phyloP scores from a whole-genome alignment of 23 tunicate genomes.

The Styela clava region DNA sequence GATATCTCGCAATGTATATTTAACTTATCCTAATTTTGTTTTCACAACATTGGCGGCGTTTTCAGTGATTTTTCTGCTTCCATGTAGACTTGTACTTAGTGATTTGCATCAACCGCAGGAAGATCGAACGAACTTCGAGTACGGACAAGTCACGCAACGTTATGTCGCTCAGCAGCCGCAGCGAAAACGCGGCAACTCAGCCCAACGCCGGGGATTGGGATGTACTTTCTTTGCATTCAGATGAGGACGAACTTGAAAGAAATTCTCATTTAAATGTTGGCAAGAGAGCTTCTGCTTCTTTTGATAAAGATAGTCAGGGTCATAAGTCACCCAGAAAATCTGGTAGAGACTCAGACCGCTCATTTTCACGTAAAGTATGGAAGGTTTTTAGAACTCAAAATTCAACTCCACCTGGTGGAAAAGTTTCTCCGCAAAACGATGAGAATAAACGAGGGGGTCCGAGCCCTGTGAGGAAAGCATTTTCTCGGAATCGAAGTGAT shows the following conservation, averaged over 20 bases:
- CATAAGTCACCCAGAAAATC: background rate
- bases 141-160: background rate
- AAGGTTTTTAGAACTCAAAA: slow-evolving; percentile 3
- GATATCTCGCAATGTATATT: background rate
- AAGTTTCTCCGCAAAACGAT: slow-evolving; percentile 11
- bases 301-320: background rate
- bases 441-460: background rate
- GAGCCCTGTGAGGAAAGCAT: background rate
- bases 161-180: background rate
- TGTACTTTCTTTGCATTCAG: slow-evolving; percentile 16
- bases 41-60: background rate
- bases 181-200: background rate
- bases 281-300: background rate
- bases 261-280: slow-evolving; percentile 1
- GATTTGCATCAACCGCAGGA: background rate
- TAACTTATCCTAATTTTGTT: background rate
- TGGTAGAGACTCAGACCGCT: background rate
- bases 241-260: background rate
- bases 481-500: background rate
- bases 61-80: background rate
- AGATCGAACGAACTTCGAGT: background rate
- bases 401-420: slow-evolving; percentile 29
- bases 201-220: slow-evolving; percentile 4
- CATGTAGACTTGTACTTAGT: background rate
- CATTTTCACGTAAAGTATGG: slow-evolving; percentile 21